These are phyloP conservation scores for Sarcophaga subvicina DNA, from an alignment of 2,888 invertebrate genomes.

Conservation along the genomic window DNA sequence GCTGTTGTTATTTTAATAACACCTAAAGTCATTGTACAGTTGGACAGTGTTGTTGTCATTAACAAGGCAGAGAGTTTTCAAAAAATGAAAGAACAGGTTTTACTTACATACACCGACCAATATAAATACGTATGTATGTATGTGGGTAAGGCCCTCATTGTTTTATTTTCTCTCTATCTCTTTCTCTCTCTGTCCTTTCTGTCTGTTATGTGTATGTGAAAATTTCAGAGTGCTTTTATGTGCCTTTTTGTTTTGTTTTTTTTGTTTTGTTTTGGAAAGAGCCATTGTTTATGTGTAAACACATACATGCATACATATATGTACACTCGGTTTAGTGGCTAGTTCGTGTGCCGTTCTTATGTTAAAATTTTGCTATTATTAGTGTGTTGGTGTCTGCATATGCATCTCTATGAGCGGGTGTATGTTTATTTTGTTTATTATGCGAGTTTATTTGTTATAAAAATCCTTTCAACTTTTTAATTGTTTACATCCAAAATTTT, in stretches of 20 bases:
- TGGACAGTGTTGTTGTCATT: slow-evolving; percentile 58
- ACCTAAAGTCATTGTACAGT: slow-evolving; percentile 60
- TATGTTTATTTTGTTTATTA: slow-evolving; percentile 35
- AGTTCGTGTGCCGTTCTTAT: no score
- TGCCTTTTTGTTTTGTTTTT: no score
- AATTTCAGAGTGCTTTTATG: no score
- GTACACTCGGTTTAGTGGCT: no score
- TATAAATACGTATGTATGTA: background rate
- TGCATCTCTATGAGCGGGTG: background rate
- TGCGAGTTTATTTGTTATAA: slow-evolving; percentile 47
- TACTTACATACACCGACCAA: background rate
- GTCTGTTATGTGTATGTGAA: no score
- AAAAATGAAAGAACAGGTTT: no score
- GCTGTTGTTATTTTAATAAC: slow-evolving; percentile 58
- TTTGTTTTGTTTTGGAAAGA: no score
- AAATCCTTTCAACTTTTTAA: slow-evolving; percentile 58
- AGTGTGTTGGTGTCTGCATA: background rate
- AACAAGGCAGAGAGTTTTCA: slow-evolving; percentile 46
- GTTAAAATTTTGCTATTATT: background rate
- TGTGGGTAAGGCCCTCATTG: background rate
- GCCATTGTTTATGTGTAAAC: no score
- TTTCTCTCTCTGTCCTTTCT: no score
- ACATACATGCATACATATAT: no score
- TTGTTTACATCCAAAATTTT: slow-evolving; percentile 50
- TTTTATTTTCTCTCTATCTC: background rate